These are phyloP conservation scores for Stichopus horrens DNA, from an alignment of 53 echinoderm and acorn worm genomes.

Conservation along the genomic window DNA sequence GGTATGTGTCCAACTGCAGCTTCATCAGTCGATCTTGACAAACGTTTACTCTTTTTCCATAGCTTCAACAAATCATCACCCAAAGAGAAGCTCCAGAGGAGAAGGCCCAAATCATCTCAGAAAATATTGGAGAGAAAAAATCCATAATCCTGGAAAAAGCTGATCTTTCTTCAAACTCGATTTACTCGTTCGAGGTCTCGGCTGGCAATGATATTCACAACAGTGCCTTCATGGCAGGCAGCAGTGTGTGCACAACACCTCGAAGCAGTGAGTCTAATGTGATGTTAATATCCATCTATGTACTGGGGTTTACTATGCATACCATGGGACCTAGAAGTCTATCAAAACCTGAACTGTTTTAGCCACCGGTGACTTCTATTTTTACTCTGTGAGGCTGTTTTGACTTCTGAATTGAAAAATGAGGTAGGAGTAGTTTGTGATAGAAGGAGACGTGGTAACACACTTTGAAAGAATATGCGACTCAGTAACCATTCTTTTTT, in stretches of 20 bases:
- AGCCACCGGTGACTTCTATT: too few species aligned
- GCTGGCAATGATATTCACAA: not conserved
- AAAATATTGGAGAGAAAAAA: not conserved
- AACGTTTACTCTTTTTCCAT: not conserved
- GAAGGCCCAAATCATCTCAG: not conserved
- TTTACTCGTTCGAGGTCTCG: slow-evolving; percentile 1
- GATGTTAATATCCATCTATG: too few species aligned
- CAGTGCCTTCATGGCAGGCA: not conserved
- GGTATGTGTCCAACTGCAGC: too few species aligned
- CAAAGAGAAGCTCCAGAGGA: not conserved
- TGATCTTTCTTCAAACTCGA: not conserved
- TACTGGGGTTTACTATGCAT: not conserved
- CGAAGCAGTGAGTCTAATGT: not conserved
- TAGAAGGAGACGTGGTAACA: too few species aligned
- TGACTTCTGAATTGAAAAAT: too few species aligned
- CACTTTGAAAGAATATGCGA: too few species aligned
- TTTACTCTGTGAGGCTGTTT: too few species aligned
- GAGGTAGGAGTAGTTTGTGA: too few species aligned
- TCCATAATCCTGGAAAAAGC: not conserved
- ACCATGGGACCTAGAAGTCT: too few species aligned
- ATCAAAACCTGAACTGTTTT: too few species aligned
- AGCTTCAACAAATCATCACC: not conserved
- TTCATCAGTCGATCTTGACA: too few species aligned
- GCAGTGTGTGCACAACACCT: not conserved
- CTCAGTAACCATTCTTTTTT: too few species aligned